Percentiles rank a stretch among this genome's conserved stretches.
phyloP scores from a whole-genome alignment of 2,888 invertebrate species.

The Gastrophysa polygoni region DNA sequence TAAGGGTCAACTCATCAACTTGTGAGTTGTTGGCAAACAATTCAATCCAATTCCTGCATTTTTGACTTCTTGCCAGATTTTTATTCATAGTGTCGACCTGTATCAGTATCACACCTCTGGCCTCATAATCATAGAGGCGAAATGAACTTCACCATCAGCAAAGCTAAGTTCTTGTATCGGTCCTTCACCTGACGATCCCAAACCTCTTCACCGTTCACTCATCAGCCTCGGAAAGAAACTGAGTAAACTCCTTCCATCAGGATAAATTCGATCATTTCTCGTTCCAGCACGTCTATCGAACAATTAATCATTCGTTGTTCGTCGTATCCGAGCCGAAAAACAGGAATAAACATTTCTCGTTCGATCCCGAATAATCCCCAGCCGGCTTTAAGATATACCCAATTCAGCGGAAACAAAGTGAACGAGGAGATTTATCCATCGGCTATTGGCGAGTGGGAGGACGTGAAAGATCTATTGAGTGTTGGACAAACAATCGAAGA shows the following conservation, averaged over 20 bases:
- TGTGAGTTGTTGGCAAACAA: too few species aligned
- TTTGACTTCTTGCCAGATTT: too few species aligned
- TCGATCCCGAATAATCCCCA: slow-evolving; percentile 11
- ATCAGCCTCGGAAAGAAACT: neutral
- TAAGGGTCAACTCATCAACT: too few species aligned
- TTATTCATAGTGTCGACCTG: too few species aligned
- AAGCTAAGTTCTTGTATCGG: too few species aligned
- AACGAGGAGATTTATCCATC: slow-evolving; percentile 29
- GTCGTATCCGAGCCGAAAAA: neutral
- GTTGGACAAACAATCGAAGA: neutral
- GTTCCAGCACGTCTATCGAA: neutral
- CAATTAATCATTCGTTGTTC: neutral
- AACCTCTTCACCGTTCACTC: too few species aligned
- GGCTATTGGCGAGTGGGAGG: slow-evolving; percentile 18
- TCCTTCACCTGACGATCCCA: too few species aligned
- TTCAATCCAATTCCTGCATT: too few species aligned
- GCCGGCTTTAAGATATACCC: slow-evolving; percentile 29
- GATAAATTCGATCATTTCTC: neutral
- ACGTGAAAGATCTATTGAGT: slow-evolving; percentile 1
- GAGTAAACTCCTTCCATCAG: neutral
- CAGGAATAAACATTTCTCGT: neutral
- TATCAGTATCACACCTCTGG: too few species aligned
- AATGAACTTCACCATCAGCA: too few species aligned
- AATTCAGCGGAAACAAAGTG: slow-evolving; percentile 26
- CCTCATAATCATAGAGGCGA: too few species aligned